A percentile compares a stretch with the other conserved stretches of the same genome.
Conservation (phyloP, 2,797 vertebrate genomes). For the Enteromius radiatus region DNA sequence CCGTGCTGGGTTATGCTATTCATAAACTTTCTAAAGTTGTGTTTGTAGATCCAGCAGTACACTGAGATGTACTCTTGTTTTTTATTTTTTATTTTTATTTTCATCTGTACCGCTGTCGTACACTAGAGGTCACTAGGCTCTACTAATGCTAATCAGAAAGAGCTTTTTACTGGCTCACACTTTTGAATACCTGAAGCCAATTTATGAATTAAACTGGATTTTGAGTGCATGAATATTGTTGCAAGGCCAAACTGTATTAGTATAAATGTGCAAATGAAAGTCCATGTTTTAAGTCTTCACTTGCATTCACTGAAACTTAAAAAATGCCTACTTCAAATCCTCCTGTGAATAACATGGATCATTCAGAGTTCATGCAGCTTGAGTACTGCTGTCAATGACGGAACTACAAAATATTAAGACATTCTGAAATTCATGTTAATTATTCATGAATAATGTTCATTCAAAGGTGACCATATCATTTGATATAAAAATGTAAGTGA, state of each 20-base stretch:
- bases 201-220: not conserved
- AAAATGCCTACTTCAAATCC: not conserved
- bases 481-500: not conserved
- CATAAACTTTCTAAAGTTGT: not conserved
- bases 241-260: too few species aligned
- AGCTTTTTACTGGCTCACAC: not conserved
- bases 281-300: too few species aligned
- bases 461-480: not conserved
- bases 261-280: not conserved
- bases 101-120: slow-evolving; percentile 8
- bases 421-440: not conserved
- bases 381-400: not conserved
- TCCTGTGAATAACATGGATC: not conserved
- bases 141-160: not conserved
- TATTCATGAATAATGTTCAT: not conserved
- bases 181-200: not conserved
- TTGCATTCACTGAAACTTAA: not conserved
- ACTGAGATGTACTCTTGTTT: not conserved
- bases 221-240: not conserved
- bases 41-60: not conserved
- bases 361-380: not conserved
- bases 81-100: not conserved
- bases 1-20: not conserved
- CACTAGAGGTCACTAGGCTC: slow-evolving; percentile 48
- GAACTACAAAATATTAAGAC: not conserved